Conservation (phyloP, 1,140 invertebrate genomes). For the Homarus americanus region DNA sequence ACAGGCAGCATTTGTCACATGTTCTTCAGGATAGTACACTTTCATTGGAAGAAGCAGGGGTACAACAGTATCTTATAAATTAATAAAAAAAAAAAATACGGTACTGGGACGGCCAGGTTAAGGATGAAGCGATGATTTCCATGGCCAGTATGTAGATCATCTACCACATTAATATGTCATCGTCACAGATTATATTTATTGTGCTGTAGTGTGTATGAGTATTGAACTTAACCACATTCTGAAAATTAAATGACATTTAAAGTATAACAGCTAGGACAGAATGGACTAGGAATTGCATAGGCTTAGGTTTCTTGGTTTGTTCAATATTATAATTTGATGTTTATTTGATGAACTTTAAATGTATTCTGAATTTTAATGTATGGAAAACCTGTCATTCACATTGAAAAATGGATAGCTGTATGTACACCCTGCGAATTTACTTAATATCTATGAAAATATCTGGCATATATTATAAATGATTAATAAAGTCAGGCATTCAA, state of each 20-base stretch:
- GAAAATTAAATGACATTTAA: background rate
- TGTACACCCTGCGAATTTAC: conserved; percentile 61
- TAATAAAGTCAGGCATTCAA: conserved; percentile 54
- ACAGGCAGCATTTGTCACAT: conserved; percentile 70
- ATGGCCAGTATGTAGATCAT: background rate
- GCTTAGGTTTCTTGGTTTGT: background rate
- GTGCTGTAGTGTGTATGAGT: background rate
- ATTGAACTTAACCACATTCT: background rate
- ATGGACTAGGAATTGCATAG: background rate
- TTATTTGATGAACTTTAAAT: background rate
- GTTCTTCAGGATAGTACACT: conserved; percentile 66
- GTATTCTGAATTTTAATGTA: background rate
- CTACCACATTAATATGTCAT: background rate
- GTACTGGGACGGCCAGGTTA: background rate
- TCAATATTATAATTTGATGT: background rate
- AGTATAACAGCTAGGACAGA: background rate
- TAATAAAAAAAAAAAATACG: background rate
- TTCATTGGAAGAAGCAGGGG: conserved; percentile 68
- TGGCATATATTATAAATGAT: conserved; percentile 59
- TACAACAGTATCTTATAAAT: conserved; percentile 34
- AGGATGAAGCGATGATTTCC: background rate
- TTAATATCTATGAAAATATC: conserved; percentile 63
- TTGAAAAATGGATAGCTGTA: conserved; percentile 25
- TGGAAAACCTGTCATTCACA: background rate
- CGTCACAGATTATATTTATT: background rate